These are phyloP conservation scores for Euglossa dilemma DNA, from an alignment of 1,140 invertebrate genomes.

Conservation along the genomic window DNA sequence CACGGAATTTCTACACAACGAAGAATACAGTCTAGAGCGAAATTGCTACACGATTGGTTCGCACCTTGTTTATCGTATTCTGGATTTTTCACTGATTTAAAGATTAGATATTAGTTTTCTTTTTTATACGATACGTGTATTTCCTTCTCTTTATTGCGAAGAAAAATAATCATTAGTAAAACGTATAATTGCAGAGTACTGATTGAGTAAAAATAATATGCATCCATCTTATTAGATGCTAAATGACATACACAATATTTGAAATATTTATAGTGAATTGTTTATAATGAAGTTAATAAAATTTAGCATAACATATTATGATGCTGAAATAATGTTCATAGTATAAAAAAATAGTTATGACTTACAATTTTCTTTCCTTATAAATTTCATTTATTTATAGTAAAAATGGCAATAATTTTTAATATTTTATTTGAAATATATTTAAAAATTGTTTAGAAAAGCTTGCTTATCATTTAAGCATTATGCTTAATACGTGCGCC, in stretches of 20 bases:
- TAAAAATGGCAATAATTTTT: neutral
- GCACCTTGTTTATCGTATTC: neutral
- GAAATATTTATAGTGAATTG: too few relatives aligned
- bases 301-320: neutral
- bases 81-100: neutral
- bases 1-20: constrained; percentile 22
- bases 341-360: neutral
- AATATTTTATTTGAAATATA: neutral
- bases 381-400: neutral
- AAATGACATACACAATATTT: neutral
- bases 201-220: neutral
- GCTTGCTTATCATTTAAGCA: neutral
- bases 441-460: neutral
- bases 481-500: too few relatives aligned
- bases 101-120: neutral
- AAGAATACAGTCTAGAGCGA: neutral
- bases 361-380: neutral
- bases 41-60: constrained; percentile 36
- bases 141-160: neutral
- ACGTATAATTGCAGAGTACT: neutral
- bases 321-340: neutral
- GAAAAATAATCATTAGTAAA: neutral
- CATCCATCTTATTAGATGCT: neutral
- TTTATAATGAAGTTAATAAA: neutral
- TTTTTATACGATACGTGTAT: neutral